Conservation (phyloP, 2,888 invertebrate species). For the Resseliella maxima region DNA sequence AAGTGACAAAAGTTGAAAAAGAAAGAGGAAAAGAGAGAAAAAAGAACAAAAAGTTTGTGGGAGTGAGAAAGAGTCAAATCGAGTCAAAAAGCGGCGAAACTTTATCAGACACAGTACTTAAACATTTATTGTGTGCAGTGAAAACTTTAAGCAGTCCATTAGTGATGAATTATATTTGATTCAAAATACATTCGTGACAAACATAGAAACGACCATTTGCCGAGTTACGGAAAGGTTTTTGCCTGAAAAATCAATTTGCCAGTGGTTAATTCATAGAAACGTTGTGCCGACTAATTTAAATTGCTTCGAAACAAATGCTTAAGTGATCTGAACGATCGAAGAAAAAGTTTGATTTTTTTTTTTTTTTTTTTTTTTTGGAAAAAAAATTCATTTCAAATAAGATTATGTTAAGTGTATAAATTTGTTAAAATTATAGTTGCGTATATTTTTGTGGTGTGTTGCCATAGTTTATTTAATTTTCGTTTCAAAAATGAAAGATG, state of each 20-base stretch:
- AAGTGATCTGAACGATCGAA: background rate
- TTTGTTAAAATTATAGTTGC: background rate
- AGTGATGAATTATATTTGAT: slow-evolving; percentile 14
- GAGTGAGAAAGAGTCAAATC: no score
- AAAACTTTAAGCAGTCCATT: slow-evolving; percentile 28
- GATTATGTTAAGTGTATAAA: background rate
- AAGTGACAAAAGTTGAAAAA: background rate
- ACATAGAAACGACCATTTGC: background rate
- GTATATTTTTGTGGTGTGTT: slow-evolving; percentile 1
- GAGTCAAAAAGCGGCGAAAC: no score
- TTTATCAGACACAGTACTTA: background rate
- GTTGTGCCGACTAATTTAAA: no score
- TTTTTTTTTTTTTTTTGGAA: no score
- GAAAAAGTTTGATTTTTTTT: background rate
- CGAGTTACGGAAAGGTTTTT: background rate
- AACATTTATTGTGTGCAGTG: background rate
- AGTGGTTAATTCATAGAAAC: background rate
- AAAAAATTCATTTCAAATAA: no score
- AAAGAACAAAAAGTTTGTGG: background rate
- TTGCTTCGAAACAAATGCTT: no score
- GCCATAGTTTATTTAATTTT: slow-evolving; percentile 51
- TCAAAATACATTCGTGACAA: background rate
- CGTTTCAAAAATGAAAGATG: slow-evolving; percentile 62
- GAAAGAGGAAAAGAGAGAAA: background rate
- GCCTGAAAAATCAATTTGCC: background rate